A percentile compares a stretch with the other conserved stretches of the same genome.
Evolutionary conservation across 1,140 invertebrate species (phyloP).

Genomic region (Capitella teleta): DNA sequence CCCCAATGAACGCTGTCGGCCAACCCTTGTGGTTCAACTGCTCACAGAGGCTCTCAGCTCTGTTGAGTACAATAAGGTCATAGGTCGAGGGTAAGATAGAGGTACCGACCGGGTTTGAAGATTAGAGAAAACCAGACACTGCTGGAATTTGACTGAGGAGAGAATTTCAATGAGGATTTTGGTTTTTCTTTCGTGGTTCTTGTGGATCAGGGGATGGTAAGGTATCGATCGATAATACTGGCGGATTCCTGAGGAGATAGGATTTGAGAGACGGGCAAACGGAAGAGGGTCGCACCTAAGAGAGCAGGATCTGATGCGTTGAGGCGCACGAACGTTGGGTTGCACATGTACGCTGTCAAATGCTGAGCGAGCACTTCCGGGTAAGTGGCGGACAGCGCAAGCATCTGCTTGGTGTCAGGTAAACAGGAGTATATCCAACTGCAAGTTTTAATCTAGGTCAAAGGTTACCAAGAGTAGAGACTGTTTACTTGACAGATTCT

Average conservation of each 20-base stretch:
- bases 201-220: slow-evolving; percentile 32
- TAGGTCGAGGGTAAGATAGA: not conserved
- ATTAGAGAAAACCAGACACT: slow-evolving; percentile 84
- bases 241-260: slow-evolving; percentile 54
- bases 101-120: slow-evolving; percentile 57
- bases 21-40: slow-evolving; percentile 58
- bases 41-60: slow-evolving; percentile 42
- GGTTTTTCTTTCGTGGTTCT: slow-evolving; percentile 54
- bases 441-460: too few species aligned
- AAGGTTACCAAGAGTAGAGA: too few species aligned
- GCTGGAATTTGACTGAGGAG: slow-evolving; percentile 62
- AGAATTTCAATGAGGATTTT: slow-evolving; percentile 60
- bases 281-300: slow-evolving; percentile 47
- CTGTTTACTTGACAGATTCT: slow-evolving; percentile 60
- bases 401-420: slow-evolving; percentile 68
- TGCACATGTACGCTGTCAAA: slow-evolving; percentile 65
- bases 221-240: slow-evolving; percentile 49
- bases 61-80: not conserved
- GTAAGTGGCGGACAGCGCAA: slow-evolving; percentile 91
- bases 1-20: slow-evolving; percentile 59
- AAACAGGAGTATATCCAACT: slow-evolving; percentile 63
- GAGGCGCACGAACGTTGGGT: slow-evolving; percentile 61
- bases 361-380: slow-evolving; percentile 60
- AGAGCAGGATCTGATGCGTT: slow-evolving; percentile 44
- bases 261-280: slow-evolving; percentile 56